These are phyloP conservation scores for Priocnemis perturbator DNA, from an alignment of 2,888 invertebrate genomes.

Conservation along the genomic window DNA sequence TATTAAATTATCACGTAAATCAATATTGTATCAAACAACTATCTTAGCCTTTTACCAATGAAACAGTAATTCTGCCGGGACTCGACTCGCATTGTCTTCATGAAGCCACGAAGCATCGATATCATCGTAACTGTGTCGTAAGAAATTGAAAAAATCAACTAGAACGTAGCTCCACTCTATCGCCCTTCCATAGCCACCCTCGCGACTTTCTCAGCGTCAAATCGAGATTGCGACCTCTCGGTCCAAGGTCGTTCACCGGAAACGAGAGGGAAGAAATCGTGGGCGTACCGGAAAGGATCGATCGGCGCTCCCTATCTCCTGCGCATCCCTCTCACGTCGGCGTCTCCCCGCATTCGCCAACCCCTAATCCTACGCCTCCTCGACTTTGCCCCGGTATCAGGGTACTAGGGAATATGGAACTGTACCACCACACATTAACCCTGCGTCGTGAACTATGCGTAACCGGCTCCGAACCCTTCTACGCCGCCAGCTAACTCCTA, in stretches of 20 bases:
- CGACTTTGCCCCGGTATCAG: slow-evolving; percentile 8
- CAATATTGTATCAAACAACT: too few relatives aligned
- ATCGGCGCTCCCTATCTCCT: slow-evolving; percentile 47
- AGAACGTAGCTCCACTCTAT: too few relatives aligned
- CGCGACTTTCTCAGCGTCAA: not conserved
- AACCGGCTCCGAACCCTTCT: not conserved
- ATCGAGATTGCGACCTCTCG: slow-evolving; percentile 17
- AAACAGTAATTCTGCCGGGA: too few relatives aligned
- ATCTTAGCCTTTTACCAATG: too few relatives aligned
- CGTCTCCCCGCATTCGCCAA: slow-evolving; percentile 40
- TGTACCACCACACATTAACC: not conserved
- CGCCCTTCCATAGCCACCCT: too few relatives aligned
- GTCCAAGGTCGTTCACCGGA: slow-evolving; percentile 40
- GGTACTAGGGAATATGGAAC: slow-evolving; percentile 5
- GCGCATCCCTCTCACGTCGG: slow-evolving; percentile 33
- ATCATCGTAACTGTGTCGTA: too few relatives aligned
- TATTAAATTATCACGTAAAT: too few relatives aligned
- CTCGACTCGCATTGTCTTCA: too few relatives aligned
- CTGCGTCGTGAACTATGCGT: not conserved
- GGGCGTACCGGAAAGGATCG: slow-evolving; percentile 49
- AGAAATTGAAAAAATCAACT: too few relatives aligned
- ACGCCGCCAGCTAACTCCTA: too few relatives aligned
- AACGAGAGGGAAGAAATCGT: slow-evolving; percentile 35
- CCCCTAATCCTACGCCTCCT: slow-evolving; percentile 31
- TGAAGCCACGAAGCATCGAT: too few relatives aligned